A percentile compares a stretch with the other conserved stretches of the same genome.
These are phyloP conservation scores for Xylophagus ater DNA, from an alignment of 2,888 invertebrate species.

Conservation along the genomic window DNA sequence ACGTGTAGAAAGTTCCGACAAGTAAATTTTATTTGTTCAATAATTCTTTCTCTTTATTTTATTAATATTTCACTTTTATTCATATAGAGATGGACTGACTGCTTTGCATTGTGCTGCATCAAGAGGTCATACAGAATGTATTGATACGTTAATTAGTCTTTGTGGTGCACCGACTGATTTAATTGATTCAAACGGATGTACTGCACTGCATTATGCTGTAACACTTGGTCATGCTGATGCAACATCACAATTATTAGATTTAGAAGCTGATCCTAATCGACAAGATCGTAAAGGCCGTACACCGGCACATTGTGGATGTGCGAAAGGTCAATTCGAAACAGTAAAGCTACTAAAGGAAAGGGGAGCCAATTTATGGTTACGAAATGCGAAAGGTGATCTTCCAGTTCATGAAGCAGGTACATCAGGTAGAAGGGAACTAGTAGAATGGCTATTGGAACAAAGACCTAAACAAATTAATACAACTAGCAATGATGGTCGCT, in stretches of 20 bases:
- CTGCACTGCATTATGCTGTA: slow-evolving; percentile 92
- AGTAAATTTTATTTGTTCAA: slow-evolving; percentile 36
- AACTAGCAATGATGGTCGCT: slow-evolving; percentile 86
- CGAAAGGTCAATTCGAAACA: slow-evolving; percentile 88
- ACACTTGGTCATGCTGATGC: slow-evolving; percentile 93
- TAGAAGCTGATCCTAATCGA: slow-evolving; percentile 83
- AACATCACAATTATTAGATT: slow-evolving; percentile 74
- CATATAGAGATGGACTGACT: slow-evolving; percentile 90
- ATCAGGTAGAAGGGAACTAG: slow-evolving; percentile 78
- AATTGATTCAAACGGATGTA: slow-evolving; percentile 88
- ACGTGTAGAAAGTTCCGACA: slow-evolving; percentile 69
- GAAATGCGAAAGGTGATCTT: slow-evolving; percentile 87
- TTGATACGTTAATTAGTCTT: slow-evolving; percentile 75
- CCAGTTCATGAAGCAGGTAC: slow-evolving; percentile 94
- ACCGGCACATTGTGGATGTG: slow-evolving; percentile 89
- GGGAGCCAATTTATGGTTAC: slow-evolving; percentile 82
- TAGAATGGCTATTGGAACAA: slow-evolving; percentile 77
- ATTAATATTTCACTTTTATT: neutral
- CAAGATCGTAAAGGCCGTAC: slow-evolving; percentile 88
- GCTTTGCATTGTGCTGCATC: slow-evolving; percentile 96
- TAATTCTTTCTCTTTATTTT: neutral
- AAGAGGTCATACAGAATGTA: slow-evolving; percentile 84
- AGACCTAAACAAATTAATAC: slow-evolving; percentile 75
- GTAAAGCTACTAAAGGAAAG: slow-evolving; percentile 59
- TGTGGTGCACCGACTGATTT: slow-evolving; percentile 84